Conservation (phyloP, 2,113 vertebrate genomes). For the Oreochromis tanganicae region DNA sequence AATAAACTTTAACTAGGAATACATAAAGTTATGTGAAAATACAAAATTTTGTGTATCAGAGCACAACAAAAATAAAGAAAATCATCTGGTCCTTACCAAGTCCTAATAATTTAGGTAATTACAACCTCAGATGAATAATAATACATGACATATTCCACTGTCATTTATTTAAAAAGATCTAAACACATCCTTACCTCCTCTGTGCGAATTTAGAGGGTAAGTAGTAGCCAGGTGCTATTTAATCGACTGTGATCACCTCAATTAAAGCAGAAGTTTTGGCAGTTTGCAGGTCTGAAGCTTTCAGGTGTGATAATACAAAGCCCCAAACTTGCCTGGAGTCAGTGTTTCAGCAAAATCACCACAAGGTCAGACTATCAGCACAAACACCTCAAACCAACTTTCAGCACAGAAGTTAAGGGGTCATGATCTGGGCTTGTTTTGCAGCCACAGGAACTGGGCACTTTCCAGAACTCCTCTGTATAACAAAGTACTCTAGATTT, state of each 20-base stretch:
- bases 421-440: background rate
- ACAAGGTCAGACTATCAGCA: background rate
- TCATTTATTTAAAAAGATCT: background rate
- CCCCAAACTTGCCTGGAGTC: background rate
- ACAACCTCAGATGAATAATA: background rate
- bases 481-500: background rate
- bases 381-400: background rate
- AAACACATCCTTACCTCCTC: accelerated
- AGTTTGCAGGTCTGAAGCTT: background rate
- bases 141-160: background rate
- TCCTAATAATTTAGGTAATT: background rate
- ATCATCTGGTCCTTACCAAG: background rate
- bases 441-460: background rate
- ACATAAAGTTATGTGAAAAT: background rate
- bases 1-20: background rate
- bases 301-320: background rate
- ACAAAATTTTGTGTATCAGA: background rate
- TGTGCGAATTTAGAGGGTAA: background rate
- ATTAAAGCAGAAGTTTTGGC: background rate
- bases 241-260: background rate
- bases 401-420: accelerated
- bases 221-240: background rate
- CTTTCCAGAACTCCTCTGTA: background rate
- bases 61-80: background rate
- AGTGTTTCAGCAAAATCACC: background rate